Percentiles rank a stretch among this genome's conserved stretches.
phyloP scores from a whole-genome alignment of 2,888 invertebrate species.

The Mystacides longicornis region DNA sequence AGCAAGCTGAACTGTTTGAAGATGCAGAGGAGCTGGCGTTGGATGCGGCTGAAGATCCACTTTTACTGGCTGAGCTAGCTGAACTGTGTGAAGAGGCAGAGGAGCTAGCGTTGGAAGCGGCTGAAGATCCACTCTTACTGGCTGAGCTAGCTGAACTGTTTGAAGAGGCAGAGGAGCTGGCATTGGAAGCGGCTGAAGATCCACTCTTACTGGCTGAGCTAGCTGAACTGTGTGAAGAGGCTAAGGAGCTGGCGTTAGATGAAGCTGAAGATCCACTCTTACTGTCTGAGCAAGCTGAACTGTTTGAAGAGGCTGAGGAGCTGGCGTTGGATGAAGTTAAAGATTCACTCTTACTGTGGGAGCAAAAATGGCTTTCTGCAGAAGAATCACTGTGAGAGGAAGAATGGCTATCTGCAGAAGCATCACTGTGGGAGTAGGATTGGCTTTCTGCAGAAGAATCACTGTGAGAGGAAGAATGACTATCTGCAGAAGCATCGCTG shows the following conservation, averaged over 20 bases:
- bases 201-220: not conserved
- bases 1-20: not conserved
- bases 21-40: not conserved
- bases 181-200: not conserved
- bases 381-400: too few species aligned
- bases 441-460: too few species aligned
- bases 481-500: too few species aligned
- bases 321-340: not conserved
- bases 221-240: not conserved
- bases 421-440: too few species aligned
- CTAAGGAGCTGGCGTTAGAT: not conserved
- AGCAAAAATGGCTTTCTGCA: too few species aligned
- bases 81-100: not conserved
- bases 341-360: too few species aligned
- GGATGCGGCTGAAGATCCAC: not conserved
- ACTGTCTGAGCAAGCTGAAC: not conserved
- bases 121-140: too few species aligned
- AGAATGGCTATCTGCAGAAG: too few species aligned
- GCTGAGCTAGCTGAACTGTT: not conserved
- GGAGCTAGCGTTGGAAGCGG: not conserved
- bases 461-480: too few species aligned
- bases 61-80: not conserved
- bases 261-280: not conserved
- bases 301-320: not conserved
- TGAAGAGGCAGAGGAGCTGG: not conserved